Percentiles rank a stretch among this genome's conserved stretches.
phyloP scores from a whole-genome alignment of 1,140 invertebrate genomes.

The Heliconius melpomene region DNA sequence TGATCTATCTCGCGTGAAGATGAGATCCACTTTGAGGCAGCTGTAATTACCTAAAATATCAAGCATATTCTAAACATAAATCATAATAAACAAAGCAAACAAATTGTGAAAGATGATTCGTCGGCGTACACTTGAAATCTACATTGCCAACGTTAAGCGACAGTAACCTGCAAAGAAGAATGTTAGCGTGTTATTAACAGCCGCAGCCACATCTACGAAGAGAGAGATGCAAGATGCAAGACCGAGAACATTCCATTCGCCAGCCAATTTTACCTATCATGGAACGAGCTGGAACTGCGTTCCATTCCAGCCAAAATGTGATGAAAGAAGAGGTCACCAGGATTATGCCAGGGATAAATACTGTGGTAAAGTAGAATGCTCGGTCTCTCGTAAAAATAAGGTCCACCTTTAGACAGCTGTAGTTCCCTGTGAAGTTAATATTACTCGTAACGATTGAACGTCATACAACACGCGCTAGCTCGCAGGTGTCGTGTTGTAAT shows the following conservation, averaged over 20 bases:
- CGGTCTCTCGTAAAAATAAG: slow-evolving; percentile 90
- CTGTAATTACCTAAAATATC: slow-evolving; percentile 93
- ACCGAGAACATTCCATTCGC: slow-evolving; percentile 71
- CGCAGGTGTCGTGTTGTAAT: slow-evolving; percentile 36
- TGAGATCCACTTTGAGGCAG: slow-evolving; percentile 94
- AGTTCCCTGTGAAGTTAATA: slow-evolving; percentile 87
- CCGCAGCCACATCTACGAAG: slow-evolving; percentile 67
- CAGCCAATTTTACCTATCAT: slow-evolving; percentile 88
- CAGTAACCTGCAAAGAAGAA: slow-evolving; percentile 59
- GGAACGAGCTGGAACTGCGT: slow-evolving; percentile 93
- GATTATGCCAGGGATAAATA: slow-evolving; percentile 95
- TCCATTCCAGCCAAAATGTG: slow-evolving; percentile 96
- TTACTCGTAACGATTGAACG: slow-evolving; percentile 60
- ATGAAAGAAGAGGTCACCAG: slow-evolving; percentile 95
- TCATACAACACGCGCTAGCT: slow-evolving; percentile 40
- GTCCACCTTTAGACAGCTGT: slow-evolving; percentile 93
- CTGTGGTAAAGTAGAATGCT: slow-evolving; percentile 94
- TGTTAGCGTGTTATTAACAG: slow-evolving; percentile 71
- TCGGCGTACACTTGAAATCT: slow-evolving; percentile 41
- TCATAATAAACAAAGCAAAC: slow-evolving; percentile 49
- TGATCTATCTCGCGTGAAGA: slow-evolving; percentile 95
- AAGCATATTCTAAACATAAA: slow-evolving; percentile 76
- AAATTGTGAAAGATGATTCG: slow-evolving; percentile 44
- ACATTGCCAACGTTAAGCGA: slow-evolving; percentile 52
- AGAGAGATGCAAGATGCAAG: slow-evolving; percentile 67